These are phyloP conservation scores for Cynocephalus volans DNA, from an alignment of 2,113 vertebrate genomes.

Conservation along the genomic window DNA sequence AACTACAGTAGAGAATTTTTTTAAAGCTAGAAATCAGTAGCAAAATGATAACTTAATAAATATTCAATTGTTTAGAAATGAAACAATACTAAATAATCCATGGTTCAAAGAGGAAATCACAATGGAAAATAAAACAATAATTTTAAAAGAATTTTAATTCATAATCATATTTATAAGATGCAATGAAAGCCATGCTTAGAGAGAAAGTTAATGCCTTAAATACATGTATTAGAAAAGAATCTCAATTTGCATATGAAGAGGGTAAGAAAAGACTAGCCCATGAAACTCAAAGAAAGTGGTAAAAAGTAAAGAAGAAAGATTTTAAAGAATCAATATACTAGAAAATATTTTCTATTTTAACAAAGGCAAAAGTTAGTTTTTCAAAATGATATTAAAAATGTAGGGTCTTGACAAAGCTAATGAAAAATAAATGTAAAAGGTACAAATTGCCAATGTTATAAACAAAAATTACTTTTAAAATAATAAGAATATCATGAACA, in stretches of 20 bases:
- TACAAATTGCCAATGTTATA: not conserved
- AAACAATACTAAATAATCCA: not conserved
- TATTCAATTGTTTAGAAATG: not conserved
- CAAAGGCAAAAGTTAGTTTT: not conserved
- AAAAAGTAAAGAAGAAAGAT: not conserved
- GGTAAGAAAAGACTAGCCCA: not conserved
- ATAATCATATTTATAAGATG: not conserved
- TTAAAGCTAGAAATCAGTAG: not conserved
- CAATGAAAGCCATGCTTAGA: not conserved
- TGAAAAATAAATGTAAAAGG: not conserved
- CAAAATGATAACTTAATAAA: not conserved
- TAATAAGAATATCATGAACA: not conserved
- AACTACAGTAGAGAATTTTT: not conserved
- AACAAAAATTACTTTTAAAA: conserved; percentile 10
- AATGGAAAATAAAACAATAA: not conserved
- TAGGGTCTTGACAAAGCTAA: not conserved
- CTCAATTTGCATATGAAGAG: not conserved
- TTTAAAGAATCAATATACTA: not conserved
- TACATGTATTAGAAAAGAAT: conserved; percentile 19
- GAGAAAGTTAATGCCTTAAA: not conserved
- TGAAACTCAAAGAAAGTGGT: not conserved
- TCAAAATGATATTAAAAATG: not conserved
- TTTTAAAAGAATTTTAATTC: not conserved
- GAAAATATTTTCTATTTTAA: conserved; percentile 38
- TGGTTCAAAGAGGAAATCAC: not conserved